phyloP scores from a whole-genome alignment of 2,888 invertebrate species.

The Leucoma salicis region DNA sequence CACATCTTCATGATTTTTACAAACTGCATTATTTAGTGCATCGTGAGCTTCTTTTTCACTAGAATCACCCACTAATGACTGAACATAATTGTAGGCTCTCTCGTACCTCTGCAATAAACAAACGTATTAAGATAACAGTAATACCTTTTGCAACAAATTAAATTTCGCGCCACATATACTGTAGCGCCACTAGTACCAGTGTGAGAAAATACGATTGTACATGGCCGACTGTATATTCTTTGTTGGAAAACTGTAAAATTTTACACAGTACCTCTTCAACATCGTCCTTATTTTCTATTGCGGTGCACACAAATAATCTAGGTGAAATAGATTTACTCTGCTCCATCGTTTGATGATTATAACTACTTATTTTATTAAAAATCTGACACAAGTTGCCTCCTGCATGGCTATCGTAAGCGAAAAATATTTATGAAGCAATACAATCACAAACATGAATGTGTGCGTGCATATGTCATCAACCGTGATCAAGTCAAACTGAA shows the following conservation, averaged over 20 bases:
- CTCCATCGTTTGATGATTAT: slow-evolving; percentile 79
- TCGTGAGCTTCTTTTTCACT: slow-evolving; percentile 98
- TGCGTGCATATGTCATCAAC: slow-evolving; percentile 55
- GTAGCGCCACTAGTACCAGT: slow-evolving; percentile 75
- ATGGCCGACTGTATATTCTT: slow-evolving; percentile 79
- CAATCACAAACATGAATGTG: slow-evolving; percentile 70
- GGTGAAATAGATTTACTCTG: slow-evolving; percentile 83
- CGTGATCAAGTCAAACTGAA: slow-evolving; percentile 30
- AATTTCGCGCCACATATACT: slow-evolving; percentile 69
- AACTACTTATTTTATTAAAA: slow-evolving; percentile 82
- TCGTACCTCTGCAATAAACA: slow-evolving; percentile 91
- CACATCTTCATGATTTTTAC: slow-evolving; percentile 96
- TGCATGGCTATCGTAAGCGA: slow-evolving; percentile 84
- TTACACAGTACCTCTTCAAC: slow-evolving; percentile 91
- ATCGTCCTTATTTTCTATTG: slow-evolving; percentile 94
- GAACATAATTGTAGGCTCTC: slow-evolving; percentile 89
- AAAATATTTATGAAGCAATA: slow-evolving; percentile 80
- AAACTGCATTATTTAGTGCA: slow-evolving; percentile 92
- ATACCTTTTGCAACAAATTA: slow-evolving; percentile 41
- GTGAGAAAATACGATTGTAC: slow-evolving; percentile 66
- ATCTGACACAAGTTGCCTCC: slow-evolving; percentile 80
- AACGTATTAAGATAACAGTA: slow-evolving; percentile 23
- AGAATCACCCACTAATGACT: slow-evolving; percentile 89
- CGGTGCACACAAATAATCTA: slow-evolving; percentile 90
- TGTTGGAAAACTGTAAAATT: slow-evolving; percentile 74